Evolutionary conservation across 2,113 vertebrate genomes (phyloP).

Genomic region (Rhineura floridana): DNA sequence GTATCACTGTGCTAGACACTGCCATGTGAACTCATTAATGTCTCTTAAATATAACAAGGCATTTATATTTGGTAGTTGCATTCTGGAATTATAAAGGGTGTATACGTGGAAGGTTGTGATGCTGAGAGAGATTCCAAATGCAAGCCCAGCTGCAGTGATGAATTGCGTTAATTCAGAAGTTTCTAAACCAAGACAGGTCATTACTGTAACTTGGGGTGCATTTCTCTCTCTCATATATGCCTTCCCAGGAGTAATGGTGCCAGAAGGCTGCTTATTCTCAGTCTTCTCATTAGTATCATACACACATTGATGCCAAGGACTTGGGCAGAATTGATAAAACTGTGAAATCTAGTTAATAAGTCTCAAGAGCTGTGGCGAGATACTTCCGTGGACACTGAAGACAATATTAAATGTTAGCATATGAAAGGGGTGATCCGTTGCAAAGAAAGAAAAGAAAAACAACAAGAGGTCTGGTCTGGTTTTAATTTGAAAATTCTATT

Average conservation of each 20-base stretch:
- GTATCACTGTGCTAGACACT: neutral
- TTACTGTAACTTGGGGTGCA: neutral
- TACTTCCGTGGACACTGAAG: neutral
- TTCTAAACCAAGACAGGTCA: neutral
- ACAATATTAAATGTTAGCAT: neutral
- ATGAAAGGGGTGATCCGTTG: neutral
- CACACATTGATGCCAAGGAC: neutral
- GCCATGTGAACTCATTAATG: neutral
- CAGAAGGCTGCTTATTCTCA: neutral
- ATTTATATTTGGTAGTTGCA: neutral
- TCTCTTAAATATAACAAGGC: neutral
- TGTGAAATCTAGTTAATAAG: neutral
- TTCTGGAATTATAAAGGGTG: neutral
- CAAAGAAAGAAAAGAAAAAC: neutral
- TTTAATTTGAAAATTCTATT: constrained; percentile 12
- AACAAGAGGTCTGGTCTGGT: neutral
- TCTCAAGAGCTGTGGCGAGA: neutral
- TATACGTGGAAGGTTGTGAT: neutral
- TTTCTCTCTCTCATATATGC: neutral
- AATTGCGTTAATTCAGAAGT: neutral
- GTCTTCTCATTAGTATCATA: neutral
- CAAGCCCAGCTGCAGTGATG: neutral
- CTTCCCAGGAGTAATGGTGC: neutral
- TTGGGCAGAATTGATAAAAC: neutral
- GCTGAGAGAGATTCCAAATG: neutral